phyloP scores from a whole-genome alignment of 1,140 invertebrate genomes.

The Pseudomyrmex gracilis region DNA sequence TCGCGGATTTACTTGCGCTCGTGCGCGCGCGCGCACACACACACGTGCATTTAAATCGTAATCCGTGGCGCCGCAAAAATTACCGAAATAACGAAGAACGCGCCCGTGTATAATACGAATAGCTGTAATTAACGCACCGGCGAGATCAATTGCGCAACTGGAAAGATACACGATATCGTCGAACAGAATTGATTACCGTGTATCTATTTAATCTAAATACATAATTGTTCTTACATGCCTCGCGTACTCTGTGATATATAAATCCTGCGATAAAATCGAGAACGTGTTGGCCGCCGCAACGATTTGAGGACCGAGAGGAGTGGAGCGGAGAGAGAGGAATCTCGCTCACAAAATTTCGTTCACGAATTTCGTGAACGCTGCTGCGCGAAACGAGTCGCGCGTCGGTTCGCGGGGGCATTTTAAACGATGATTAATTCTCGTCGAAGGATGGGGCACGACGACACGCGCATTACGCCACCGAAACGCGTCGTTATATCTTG shows the following conservation, averaged over 20 bases:
- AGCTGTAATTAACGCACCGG: background rate
- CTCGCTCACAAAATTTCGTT: conserved; percentile 35
- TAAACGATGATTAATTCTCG: conserved; percentile 51
- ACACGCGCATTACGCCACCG: conserved; percentile 16
- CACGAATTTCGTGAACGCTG: conserved; percentile 12
- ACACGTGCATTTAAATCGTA: too few relatives aligned
- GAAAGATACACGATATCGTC: background rate
- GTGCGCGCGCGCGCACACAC: too few relatives aligned
- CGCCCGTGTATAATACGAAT: too few relatives aligned
- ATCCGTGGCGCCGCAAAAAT: too few relatives aligned
- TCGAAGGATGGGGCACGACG: background rate
- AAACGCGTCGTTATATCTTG: conserved; percentile 34
- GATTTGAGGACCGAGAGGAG: too few relatives aligned
- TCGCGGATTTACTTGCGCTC: background rate
- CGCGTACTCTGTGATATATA: background rate
- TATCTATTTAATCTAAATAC: background rate
- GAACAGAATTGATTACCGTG: background rate
- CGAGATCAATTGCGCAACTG: background rate
- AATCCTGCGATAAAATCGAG: conserved; percentile 13
- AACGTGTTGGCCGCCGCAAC: too few relatives aligned
- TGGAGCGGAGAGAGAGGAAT: background rate
- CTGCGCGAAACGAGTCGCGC: background rate
- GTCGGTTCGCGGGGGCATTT: conserved; percentile 22
- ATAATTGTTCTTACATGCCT: background rate
- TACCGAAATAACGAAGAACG: background rate